Base-by-base conservation (phyloP, 64 coral and sea anemone species). In the Pocillopora verrucosa region DNA sequence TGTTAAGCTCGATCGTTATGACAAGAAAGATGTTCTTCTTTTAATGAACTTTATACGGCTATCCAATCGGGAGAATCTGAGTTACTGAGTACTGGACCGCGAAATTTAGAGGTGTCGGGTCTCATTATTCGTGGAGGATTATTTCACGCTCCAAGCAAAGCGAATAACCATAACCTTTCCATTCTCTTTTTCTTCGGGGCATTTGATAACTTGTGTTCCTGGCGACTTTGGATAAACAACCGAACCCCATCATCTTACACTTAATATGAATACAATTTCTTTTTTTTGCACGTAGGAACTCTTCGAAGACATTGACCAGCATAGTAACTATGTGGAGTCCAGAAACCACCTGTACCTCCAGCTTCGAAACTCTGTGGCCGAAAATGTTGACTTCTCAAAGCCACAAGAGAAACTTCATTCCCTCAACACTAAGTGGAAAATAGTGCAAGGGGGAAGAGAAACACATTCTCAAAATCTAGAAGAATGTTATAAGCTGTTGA, bases 341-440 rank as follows among this genome's bases (percentile, higher is more conserved):
- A 93, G 92, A 80, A 93, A 87, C 76, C 91, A 93, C 58, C 73
- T 88, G 68, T 84, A 88, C 34, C 87, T 90, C 58, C 82, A 89
- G 12, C 65, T 96, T 13, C 88, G 80, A 16, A 58, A 60, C 56
- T 88, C 87, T 12, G 69, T 96, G 35, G 92, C 83, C 25, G 94
- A 96, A 34, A 88, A 92, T 51, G 80, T 96, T n/a, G 94, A 96
- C 38, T 88, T 92, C 7, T 81, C 91, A 64, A 88, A 93, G 68
- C 83, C 92, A 26, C 94, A 93, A 35, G 90, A 90, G 19, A 96
- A 86, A 64, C 82, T 96, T 14, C 61, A 20, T 26, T 22, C 76
- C 13, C 90, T 96, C 11, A 96, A 93, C 75, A 88, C 82, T 1
- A 88, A 88, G 20, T 96, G 94, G 94, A 96, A 96, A 34, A 30